A percentile compares a stretch with the other conserved stretches of the same genome.
These are phyloP conservation scores for Sarcophaga caerulescens DNA, from an alignment of 2,888 invertebrate species.

Conservation along the genomic window DNA sequence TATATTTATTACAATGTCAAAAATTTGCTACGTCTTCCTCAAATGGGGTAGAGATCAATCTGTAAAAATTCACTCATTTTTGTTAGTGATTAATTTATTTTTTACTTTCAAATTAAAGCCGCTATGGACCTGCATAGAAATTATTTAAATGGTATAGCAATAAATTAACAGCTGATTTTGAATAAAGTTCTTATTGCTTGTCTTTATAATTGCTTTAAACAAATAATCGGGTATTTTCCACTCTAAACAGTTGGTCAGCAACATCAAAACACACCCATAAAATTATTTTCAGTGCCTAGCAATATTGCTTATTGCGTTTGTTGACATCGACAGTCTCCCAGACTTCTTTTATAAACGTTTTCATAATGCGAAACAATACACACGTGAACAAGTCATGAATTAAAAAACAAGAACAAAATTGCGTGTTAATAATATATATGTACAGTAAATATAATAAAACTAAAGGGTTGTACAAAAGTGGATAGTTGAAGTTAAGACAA, in stretches of 20 bases:
- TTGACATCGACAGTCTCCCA: constrained; percentile 4
- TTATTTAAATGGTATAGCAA: too few species aligned
- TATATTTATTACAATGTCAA: too few species aligned
- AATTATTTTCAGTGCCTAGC: not conserved
- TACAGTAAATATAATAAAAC: too few species aligned
- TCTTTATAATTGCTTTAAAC: too few species aligned
- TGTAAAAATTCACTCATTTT: too few species aligned
- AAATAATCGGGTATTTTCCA: constrained; percentile 42
- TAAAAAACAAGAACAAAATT: constrained; percentile 23
- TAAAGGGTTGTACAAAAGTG: too few species aligned
- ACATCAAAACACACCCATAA: not conserved
- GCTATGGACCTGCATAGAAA: too few species aligned
- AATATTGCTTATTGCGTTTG: not conserved
- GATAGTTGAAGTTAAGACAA: too few species aligned
- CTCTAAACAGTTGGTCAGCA: not conserved
- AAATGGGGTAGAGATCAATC: too few species aligned
- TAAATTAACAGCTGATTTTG: not conserved
- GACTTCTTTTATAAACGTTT: not conserved
- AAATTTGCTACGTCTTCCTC: too few species aligned
- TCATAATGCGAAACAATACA: constrained; percentile 13
- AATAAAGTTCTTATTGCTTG: not conserved
- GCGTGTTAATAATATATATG: constrained; percentile 7
- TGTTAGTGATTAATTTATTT: too few species aligned
- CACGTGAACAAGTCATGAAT: constrained; percentile 50
- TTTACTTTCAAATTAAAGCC: too few species aligned